A percentile compares a stretch with the other conserved stretches of the same genome.
These are phyloP conservation scores for Ornithorhynchus anatinus DNA, from an alignment of 2,113 vertebrate species.

Conservation along the genomic window DNA sequence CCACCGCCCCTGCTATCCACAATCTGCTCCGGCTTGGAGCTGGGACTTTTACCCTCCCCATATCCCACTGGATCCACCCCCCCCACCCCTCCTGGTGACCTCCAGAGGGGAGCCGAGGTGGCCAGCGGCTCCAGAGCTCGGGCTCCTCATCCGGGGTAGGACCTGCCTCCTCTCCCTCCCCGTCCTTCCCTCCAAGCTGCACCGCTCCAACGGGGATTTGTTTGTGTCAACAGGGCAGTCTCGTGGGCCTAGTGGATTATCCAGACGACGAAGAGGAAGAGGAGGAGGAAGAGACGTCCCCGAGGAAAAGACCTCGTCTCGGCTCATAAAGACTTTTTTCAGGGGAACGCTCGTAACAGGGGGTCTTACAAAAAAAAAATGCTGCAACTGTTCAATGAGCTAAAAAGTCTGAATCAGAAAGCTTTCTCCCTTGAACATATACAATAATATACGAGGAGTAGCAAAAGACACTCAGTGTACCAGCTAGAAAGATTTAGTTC, in stretches of 20 bases:
- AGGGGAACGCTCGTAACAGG: conserved; percentile 27
- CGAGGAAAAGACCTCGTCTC: conserved; percentile 92
- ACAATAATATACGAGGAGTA: conserved; percentile 77
- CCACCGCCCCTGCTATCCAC: too few relatives aligned
- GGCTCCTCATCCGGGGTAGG: too few relatives aligned
- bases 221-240: conserved; percentile 76
- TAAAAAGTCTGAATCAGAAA: conserved; percentile 75
- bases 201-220: not conserved
- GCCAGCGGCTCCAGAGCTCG: too few relatives aligned
- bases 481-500: conserved; percentile 76
- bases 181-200: accelerated
- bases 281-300: conserved; percentile 90
- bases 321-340: conserved; percentile 83
- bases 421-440: conserved; percentile 74
- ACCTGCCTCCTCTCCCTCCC: too few relatives aligned
- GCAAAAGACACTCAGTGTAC: conserved; percentile 71
- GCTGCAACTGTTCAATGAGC: conserved; percentile 77
- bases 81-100: too few relatives aligned
- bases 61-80: too few relatives aligned
- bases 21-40: too few relatives aligned
- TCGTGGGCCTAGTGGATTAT: conserved; percentile 96
- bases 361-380: conserved; percentile 78
- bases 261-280: conserved; percentile 96
- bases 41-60: too few relatives aligned
- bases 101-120: too few relatives aligned